Evolutionary conservation across 2,888 invertebrate genomes (phyloP).

Genomic region (Acanthosepion esculentum): DNA sequence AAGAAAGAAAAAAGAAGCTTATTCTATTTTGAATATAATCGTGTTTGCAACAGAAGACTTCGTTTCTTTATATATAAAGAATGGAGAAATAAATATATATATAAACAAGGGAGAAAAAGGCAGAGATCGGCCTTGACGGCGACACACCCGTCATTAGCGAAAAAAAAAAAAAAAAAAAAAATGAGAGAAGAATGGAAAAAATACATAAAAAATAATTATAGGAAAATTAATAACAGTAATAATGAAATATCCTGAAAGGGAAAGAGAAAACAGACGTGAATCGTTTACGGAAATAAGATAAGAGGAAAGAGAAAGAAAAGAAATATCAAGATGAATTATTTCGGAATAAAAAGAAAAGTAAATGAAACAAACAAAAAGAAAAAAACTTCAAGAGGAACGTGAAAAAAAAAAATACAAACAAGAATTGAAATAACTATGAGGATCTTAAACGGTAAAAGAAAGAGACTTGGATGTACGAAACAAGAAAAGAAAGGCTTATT

Average conservation of each 20-base stretch:
- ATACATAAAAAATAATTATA: neutral
- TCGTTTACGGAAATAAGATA: neutral
- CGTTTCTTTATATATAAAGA: neutral
- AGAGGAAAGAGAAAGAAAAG: neutral
- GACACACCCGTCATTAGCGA: neutral
- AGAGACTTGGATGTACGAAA: neutral
- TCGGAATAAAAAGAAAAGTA: neutral
- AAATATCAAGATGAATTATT: neutral
- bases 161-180: no score
- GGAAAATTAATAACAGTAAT: neutral
- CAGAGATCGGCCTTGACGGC: neutral
- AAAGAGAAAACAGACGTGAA: neutral
- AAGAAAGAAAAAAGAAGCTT: neutral
- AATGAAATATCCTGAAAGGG: neutral
- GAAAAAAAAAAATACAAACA: constrained; percentile 37
- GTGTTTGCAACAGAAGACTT: neutral
- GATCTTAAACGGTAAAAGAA: neutral
- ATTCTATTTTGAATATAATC: no score
- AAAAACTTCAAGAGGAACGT: neutral
- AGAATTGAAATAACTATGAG: neutral
- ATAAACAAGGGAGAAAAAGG: neutral
- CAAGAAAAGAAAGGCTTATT: neutral
- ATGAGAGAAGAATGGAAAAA: neutral
- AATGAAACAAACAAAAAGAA: constrained; percentile 46
- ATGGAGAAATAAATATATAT: no score